Evolutionary conservation across 2,888 invertebrate species (phyloP), one percentile per base, ranked within the genome.

Genomic region (Dione vanillae): DNA sequence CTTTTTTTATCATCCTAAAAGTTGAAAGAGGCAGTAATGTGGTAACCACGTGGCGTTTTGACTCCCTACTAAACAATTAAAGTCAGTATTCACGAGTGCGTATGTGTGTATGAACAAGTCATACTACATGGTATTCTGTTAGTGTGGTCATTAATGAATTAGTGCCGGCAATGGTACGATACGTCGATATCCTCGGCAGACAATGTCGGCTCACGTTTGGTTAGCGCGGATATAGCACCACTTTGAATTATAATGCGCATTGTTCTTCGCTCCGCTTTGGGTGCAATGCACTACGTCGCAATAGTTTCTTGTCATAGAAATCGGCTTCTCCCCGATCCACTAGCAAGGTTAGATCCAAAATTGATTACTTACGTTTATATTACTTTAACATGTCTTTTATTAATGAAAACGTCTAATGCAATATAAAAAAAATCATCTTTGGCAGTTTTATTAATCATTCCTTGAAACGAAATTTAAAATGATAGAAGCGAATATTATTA

Each of bases 201-300:
- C 74, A 75, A 69, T 70, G 74, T 67, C 74, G 73, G 75, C 73
- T 73, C 88, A 89, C 88, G 91, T 88, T 89, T 85, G 85, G 85
- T 83, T 80, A 83, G 91, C 87, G 83, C 91, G 90, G 91, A 91
- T 91, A 91, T 90, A 89, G 87, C 88, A 87, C 87, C 88, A 87
- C 85, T 87, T 90, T 87, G 90, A 91, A 92, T 92, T 88, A 90
- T 90, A 93, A 92, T 92, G 91, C 85, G 90, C 88, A 92, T 92
- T 92, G 92, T 92, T 91, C 86, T 81, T 83, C 83, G 80, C 82
- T 84, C 83, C 84, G 85, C 82, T 83, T 83, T 83, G 87, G 86
- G 92, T 91, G 92, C 92, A 92, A 89, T 90, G 93, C 89, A 91
- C 92, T 88, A 82, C 85, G 83, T 78, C 86, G 89, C 87, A 88